Percentiles rank a stretch among this genome's conserved stretches.
These are phyloP conservation scores for Pachyrhynchus sulphureomaculatus DNA, from an alignment of 1,140 invertebrate genomes.

Conservation along the genomic window DNA sequence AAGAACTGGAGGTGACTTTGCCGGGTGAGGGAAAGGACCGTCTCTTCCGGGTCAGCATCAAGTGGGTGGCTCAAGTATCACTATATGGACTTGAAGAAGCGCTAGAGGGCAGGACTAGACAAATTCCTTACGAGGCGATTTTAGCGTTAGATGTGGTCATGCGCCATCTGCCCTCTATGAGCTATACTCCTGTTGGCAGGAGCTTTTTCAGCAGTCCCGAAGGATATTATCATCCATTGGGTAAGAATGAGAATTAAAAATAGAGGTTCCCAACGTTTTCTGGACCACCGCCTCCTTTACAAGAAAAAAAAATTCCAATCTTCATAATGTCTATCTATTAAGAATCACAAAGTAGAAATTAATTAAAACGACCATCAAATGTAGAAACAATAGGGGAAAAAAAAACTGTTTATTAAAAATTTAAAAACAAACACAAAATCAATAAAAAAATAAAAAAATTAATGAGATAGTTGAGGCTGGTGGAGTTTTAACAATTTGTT, in stretches of 20 bases:
- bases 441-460: too few species aligned
- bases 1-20: slow-evolving; percentile 95
- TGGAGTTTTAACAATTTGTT: too few species aligned
- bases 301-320: too few species aligned
- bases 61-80: slow-evolving; percentile 94
- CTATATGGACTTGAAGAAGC: slow-evolving; percentile 96
- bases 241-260: slow-evolving; percentile 34
- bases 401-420: too few species aligned
- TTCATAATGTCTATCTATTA: too few species aligned
- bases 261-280: too few species aligned
- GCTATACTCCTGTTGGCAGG: slow-evolving; percentile 97
- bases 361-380: too few species aligned
- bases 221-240: slow-evolving; percentile 94
- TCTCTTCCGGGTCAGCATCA: slow-evolving; percentile 98
- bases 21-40: slow-evolving; percentile 98
- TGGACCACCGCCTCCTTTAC: too few species aligned
- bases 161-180: slow-evolving; percentile 99
- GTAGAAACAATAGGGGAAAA: too few species aligned
- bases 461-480: too few species aligned
- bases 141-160: slow-evolving; percentile 98
- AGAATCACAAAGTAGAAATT: too few species aligned
- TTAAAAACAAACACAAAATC: too few species aligned
- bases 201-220: slow-evolving; percentile 99
- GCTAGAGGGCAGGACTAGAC: slow-evolving; percentile 91
- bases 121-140: slow-evolving; percentile 98